Evolutionary conservation across 2,113 vertebrate species (phyloP), one percentile per base, ranked within the genome.

Genomic region (Amphiprion ocellaris): DNA sequence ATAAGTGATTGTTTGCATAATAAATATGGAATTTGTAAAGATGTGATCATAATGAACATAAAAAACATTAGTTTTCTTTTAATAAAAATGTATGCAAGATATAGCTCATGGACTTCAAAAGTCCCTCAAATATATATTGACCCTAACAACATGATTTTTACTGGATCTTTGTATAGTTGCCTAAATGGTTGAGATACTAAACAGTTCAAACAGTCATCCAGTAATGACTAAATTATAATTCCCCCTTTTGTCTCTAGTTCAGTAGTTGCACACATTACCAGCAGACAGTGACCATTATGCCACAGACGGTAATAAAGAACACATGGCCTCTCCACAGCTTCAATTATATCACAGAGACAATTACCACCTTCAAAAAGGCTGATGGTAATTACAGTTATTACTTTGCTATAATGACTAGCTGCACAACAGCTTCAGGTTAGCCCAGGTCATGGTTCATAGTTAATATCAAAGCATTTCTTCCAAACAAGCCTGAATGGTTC

Each of bases 301-400:
- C 54, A 56, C 46, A 85, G 65, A 67, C 46, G 70, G 54, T 72
- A 82, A 82, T 87, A 89, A 87, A 72, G 69, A 53, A 26, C 55
- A 63, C 80, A 82, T 1, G 24, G 44, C 63, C 73, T 83, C 81
- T 67, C 68, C 63, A 60, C 82, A 69, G 61, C 79, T 62, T 68
- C 81, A 87, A 90, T 92, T 90, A 90, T 81, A 78, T 82, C 63
- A 53, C 85, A 6, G 64, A 87, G 77, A 87, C 83, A 89, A 89
- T 89, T 85, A 86, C 67, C 77, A 83, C 89, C 87, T 92, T 88
- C 58, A 41, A 61, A 69, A 9, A 61, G 44, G 41, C 82, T 77
- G 74, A 52, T 71, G 82, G 76, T 90, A 89, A 92, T 92, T 77
- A 89, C 90, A 82, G 87, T 91, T 89, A 92, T 92, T 88, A 79